Conservation (phyloP, 2,888 invertebrate genomes). For the Alcis repandata region DNA sequence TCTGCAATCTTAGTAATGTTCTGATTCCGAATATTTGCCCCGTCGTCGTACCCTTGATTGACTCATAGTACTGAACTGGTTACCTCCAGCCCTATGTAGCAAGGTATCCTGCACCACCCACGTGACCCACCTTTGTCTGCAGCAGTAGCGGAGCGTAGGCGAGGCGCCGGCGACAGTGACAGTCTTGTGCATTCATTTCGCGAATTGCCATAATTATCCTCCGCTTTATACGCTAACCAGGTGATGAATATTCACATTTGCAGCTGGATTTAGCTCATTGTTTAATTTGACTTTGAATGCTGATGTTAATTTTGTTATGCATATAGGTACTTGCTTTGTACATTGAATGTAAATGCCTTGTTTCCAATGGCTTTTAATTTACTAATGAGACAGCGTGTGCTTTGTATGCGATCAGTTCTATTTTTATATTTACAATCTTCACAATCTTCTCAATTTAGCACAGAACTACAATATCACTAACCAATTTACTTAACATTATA, state of each 20-base stretch:
- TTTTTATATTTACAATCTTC: background rate
- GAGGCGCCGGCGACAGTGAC: slow-evolving; percentile 52
- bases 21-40: too few relatives aligned
- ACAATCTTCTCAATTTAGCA: background rate
- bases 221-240: slow-evolving; percentile 43
- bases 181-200: slow-evolving; percentile 45
- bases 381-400: background rate
- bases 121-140: slow-evolving; percentile 46
- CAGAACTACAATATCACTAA: background rate
- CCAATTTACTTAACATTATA: background rate
- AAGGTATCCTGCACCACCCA: slow-evolving; percentile 38
- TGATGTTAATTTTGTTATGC: background rate
- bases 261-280: slow-evolving; percentile 33
- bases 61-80: slow-evolving; percentile 5
- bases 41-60: background rate
- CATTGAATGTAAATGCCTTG: background rate
- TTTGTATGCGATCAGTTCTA: too few relatives aligned
- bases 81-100: slow-evolving; percentile 15
- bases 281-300: slow-evolving; percentile 28
- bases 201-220: slow-evolving; percentile 59
- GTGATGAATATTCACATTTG: slow-evolving; percentile 37
- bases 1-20: too few relatives aligned
- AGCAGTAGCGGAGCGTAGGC: slow-evolving; percentile 53
- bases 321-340: background rate
- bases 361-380: background rate